Conservation (phyloP, 1,140 invertebrate genomes). For the Drosophila kanapiae region DNA sequence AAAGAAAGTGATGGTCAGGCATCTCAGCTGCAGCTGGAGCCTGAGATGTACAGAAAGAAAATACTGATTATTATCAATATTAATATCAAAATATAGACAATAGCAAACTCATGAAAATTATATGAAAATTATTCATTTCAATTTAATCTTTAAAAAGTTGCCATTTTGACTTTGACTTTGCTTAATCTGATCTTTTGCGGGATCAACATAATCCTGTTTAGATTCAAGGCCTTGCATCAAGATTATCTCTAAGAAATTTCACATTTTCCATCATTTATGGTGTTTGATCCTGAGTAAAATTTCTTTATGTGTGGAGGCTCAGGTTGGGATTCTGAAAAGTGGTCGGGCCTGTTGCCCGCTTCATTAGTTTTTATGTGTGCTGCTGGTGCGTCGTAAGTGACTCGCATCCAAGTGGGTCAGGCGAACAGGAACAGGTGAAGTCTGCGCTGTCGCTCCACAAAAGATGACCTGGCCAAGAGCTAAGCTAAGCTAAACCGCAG, state of each 20-base stretch:
- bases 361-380: conserved; percentile 41
- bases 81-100: not conserved
- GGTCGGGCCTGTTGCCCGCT: conserved; percentile 50
- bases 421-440: conserved; percentile 66
- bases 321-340: conserved; percentile 59
- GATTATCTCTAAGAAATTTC: not conserved
- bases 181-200: not conserved
- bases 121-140: not conserved
- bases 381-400: conserved; percentile 41
- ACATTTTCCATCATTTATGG: not conserved
- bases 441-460: conserved; percentile 15
- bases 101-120: not conserved
- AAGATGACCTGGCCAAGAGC: conserved; percentile 21
- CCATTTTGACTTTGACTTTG: not conserved
- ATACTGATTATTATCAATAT: too few relatives aligned
- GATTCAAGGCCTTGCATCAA: too few relatives aligned
- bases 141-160: not conserved
- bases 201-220: not conserved
- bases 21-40: conserved; percentile 12
- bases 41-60: conserved; percentile 2
- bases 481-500: not conserved
- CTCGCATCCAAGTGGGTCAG: conserved; percentile 58
- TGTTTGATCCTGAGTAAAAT: not conserved
- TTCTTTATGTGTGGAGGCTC: conserved; percentile 16
- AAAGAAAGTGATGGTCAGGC: conserved; percentile 60